phyloP scores from a whole-genome alignment of 2,888 invertebrate genomes.

The Beris morrisii region DNA sequence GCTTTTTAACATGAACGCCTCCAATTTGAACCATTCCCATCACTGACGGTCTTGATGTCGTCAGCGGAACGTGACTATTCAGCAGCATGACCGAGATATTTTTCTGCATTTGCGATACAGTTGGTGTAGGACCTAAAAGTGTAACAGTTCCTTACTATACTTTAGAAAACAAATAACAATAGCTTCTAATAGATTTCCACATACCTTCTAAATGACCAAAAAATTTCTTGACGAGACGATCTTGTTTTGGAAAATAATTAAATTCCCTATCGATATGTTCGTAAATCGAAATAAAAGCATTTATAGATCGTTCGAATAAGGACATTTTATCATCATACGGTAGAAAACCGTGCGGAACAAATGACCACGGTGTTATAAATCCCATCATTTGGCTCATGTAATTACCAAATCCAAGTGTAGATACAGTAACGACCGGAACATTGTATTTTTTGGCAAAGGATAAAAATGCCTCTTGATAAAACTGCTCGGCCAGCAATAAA shows the following conservation, averaged over 20 bases:
- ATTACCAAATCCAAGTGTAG: slow-evolving; percentile 55
- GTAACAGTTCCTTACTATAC: neutral
- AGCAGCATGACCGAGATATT: slow-evolving; percentile 57
- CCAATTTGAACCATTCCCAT: slow-evolving; percentile 59
- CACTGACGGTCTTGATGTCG: slow-evolving; percentile 55
- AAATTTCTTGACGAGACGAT: slow-evolving; percentile 48
- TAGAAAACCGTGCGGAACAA: slow-evolving; percentile 57
- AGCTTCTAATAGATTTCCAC: neutral
- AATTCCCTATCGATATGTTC: slow-evolving; percentile 49
- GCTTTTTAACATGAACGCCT: slow-evolving; percentile 59
- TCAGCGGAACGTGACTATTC: slow-evolving; percentile 58
- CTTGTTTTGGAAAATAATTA: slow-evolving; percentile 52
- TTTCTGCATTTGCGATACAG: slow-evolving; percentile 54
- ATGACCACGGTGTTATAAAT: slow-evolving; percentile 57
- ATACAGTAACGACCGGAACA: slow-evolving; percentile 54
- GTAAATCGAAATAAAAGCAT: slow-evolving; percentile 53
- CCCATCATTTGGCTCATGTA: slow-evolving; percentile 58
- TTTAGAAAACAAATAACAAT: neutral
- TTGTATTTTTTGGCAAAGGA: slow-evolving; percentile 54
- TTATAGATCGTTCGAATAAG: slow-evolving; percentile 60
- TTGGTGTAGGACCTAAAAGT: slow-evolving; percentile 50
- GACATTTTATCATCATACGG: slow-evolving; percentile 58
- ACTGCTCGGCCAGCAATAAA: slow-evolving; percentile 55
- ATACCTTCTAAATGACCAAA: slow-evolving; percentile 45
- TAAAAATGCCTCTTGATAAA: slow-evolving; percentile 56